phyloP scores from a whole-genome alignment of 2,113 vertebrate genomes.

The Bufo gargarizans region DNA sequence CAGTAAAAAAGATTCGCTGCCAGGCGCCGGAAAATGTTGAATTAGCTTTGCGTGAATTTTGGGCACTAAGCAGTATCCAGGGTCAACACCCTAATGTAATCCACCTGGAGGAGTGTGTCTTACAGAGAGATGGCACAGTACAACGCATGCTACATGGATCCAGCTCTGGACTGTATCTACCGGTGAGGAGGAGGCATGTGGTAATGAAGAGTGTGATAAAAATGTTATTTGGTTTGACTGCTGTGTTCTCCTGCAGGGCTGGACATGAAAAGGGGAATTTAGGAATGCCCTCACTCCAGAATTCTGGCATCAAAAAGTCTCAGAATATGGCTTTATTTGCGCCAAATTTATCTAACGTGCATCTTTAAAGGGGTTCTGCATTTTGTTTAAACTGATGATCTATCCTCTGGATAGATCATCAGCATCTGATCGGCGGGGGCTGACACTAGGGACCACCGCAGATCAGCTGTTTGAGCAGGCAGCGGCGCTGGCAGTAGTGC shows the following conservation, averaged over 20 bases:
- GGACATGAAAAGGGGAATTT: background rate
- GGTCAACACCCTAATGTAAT: conserved; percentile 98
- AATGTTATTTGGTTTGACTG: background rate
- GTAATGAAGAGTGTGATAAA: background rate
- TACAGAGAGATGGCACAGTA: conserved; percentile 92
- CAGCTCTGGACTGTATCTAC: conserved; percentile 90
- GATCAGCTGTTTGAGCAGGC: too few species aligned
- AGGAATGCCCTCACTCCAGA: too few species aligned
- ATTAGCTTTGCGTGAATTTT: conserved; percentile 94
- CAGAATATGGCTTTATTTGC: too few species aligned
- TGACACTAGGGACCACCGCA: too few species aligned
- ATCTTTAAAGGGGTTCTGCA: too few species aligned
- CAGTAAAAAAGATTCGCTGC: conserved; percentile 97
- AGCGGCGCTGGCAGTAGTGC: too few species aligned
- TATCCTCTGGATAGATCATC: too few species aligned
- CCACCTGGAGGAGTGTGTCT: conserved; percentile 95
- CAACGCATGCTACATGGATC: conserved; percentile 96
- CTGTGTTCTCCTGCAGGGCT: background rate
- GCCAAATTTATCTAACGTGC: too few species aligned
- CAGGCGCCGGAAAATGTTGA: conserved; percentile 97
- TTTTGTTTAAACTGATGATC: too few species aligned
- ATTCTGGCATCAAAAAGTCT: too few species aligned
- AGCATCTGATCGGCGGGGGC: too few species aligned
- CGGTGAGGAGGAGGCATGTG: conserved; percentile 73
- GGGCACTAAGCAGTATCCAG: conserved; percentile 98